Percentiles rank a stretch among this genome's conserved stretches.
These are phyloP conservation scores for Gulo gulo DNA, from an alignment of 2,113 vertebrate species.

Conservation along the genomic window DNA sequence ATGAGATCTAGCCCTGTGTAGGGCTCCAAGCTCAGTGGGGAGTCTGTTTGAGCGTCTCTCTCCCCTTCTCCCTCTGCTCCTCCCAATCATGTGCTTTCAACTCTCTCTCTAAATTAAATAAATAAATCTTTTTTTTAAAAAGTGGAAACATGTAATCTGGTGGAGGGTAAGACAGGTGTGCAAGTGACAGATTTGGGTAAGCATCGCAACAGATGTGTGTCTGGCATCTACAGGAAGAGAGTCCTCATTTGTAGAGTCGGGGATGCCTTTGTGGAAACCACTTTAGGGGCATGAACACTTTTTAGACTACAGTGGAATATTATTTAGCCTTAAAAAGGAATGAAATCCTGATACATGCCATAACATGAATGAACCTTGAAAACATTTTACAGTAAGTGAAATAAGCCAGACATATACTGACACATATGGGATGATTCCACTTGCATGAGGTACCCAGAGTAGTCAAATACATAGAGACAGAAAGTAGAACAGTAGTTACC, in stretches of 20 bases:
- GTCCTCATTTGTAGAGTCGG: background rate
- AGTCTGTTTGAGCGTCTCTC: background rate
- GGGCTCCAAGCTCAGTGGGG: background rate
- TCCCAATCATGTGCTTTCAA: too few relatives aligned
- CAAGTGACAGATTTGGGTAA: background rate
- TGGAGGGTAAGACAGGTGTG: background rate
- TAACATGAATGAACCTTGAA: background rate
- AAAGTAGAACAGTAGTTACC: background rate
- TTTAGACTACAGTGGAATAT: background rate
- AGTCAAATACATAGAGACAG: background rate
- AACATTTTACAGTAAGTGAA: background rate
- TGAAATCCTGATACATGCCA: background rate
- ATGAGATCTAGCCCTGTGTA: background rate
- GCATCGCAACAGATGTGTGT: rapidly evolving
- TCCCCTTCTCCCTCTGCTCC: background rate
- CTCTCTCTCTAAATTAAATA: background rate
- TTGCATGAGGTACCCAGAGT: background rate
- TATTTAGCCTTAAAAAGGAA: background rate
- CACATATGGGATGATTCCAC: background rate
- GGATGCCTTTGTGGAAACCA: background rate
- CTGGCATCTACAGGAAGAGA: background rate
- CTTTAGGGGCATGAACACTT: background rate
- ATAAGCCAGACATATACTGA: background rate
- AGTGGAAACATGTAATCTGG: background rate
- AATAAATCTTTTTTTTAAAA: background rate